Conservation (phyloP, 2,797 vertebrate genomes). For the Uromys caudimaculatus region DNA sequence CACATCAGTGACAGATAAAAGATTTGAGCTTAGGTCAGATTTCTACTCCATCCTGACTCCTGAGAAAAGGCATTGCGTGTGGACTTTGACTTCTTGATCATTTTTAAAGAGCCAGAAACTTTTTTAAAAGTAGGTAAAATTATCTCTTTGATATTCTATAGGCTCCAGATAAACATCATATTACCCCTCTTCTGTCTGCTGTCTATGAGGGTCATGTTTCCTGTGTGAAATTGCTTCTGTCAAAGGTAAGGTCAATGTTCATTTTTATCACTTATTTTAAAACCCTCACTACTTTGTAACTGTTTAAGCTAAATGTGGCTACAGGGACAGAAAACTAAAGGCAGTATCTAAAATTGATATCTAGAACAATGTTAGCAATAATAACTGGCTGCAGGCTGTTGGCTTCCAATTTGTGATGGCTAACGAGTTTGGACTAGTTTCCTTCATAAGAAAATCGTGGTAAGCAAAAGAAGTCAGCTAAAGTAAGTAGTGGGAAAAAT, state of each 20-base stretch:
- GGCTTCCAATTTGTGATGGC: neutral
- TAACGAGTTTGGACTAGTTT: slow-evolving; percentile 31
- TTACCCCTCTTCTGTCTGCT: slow-evolving; percentile 95
- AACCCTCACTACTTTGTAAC: neutral
- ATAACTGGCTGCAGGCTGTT: neutral
- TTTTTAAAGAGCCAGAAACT: neutral
- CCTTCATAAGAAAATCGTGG: slow-evolving; percentile 2
- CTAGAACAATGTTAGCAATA: neutral
- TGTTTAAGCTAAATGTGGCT: slow-evolving; percentile 5
- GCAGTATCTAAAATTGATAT: neutral
- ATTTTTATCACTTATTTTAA: slow-evolving; percentile 32
- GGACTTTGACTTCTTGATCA: neutral
- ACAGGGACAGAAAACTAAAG: neutral
- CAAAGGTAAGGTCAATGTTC: slow-evolving; percentile 91
- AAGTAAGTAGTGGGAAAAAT: neutral
- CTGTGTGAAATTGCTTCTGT: slow-evolving; percentile 96
- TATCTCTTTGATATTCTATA: slow-evolving; percentile 84
- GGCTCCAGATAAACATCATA: slow-evolving; percentile 95
- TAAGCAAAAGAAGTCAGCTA: neutral
- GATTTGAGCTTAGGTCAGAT: neutral
- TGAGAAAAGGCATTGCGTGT: neutral
- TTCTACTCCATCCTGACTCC: neutral
- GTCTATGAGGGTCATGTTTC: slow-evolving; percentile 93
- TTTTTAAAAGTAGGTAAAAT: neutral
- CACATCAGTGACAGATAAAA: neutral